Base-by-base conservation (phyloP, 1,140 invertebrate species). In the silkworm (Bombyx mori) region DNA sequence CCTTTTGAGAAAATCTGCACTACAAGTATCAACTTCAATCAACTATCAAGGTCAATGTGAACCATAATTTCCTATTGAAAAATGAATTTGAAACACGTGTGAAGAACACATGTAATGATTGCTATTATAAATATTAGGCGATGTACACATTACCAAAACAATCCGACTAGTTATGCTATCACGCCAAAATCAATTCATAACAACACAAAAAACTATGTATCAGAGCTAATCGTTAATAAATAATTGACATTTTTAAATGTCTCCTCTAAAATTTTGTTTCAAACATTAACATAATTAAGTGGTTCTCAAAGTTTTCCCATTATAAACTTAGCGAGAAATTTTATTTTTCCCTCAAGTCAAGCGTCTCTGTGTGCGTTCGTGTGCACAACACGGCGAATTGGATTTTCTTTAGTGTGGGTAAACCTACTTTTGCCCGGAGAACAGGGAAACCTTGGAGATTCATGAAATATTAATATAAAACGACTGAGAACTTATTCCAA, bases 271-370 rank as follows among this genome's bases (percentile, higher is more conserved):
- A 85, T 87, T 87, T 84, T 84, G 82, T 87, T 87, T 87, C 79
- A 80, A 86, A 87, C 84, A 87, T 87, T 87, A 86, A 86, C 84
- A 87, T 85, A 86, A 86, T 87, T 87, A 87, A 87, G 84, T 87
- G 82, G 84, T 85, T 87, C 82, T 85, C 84, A 87, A 87, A 87
- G 82, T 87, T 87, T 87, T 87, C 84, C 84, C 84, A 87, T 87
- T 87, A 87, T 87, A 87, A 87, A 87, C 84, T 87, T 87, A 87
- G 82, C 82, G 82, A 87, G 84, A 87, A 85, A 85, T 87, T 87
- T 87, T 87, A 87, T 87, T 87, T 87, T 87, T 85, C 82, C 84
- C 84, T 85, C 81, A 84, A 87, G 84, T 84, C 80, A 83, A 63
- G 64, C 72, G 77, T 71, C 66, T 52, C 61, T 75, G 84, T 87